Conservation (phyloP, 2,888 invertebrate species). For the Aspidiotus destructor region DNA sequence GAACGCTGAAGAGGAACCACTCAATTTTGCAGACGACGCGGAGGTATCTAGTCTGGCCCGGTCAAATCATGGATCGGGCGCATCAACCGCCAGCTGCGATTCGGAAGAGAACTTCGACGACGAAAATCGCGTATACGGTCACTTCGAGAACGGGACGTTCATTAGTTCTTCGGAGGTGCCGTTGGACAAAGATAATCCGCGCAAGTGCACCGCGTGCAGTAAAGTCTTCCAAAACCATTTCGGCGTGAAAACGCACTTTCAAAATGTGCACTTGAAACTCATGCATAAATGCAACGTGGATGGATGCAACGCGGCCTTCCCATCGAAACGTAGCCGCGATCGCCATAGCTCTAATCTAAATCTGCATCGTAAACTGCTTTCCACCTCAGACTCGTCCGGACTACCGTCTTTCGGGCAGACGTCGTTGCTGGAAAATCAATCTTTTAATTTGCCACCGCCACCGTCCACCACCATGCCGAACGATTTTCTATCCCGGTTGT, state of each 20-base stretch:
- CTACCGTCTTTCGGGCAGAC: background rate
- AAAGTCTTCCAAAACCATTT: constrained; percentile 89
- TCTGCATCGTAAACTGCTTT: constrained; percentile 78
- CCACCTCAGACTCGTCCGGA: constrained; percentile 46
- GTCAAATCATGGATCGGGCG: constrained; percentile 44
- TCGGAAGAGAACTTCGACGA: constrained; percentile 43
- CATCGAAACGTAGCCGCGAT: constrained; percentile 84
- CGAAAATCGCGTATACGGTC: constrained; percentile 60
- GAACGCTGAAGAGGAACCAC: constrained; percentile 39
- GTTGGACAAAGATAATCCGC: constrained; percentile 81
- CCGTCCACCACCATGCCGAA: constrained; percentile 51
- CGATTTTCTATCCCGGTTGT: constrained; percentile 66
- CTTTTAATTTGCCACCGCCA: constrained; percentile 40
- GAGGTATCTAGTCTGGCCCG: constrained; percentile 17
- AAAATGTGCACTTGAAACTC: constrained; percentile 87
- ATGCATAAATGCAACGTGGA: constrained; percentile 93
- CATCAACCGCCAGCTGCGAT: constrained; percentile 41
- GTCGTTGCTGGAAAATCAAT: constrained; percentile 15
- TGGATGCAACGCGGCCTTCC: constrained; percentile 89
- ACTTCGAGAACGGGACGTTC: constrained; percentile 58
- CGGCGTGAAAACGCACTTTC: constrained; percentile 87
- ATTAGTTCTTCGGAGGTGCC: constrained; percentile 72
- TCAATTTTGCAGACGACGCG: constrained; percentile 18
- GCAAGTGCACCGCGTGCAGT: constrained; percentile 82
- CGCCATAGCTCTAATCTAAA: constrained; percentile 85